Conservation (phyloP, 1,140 invertebrate genomes). For the Apis florea region DNA sequence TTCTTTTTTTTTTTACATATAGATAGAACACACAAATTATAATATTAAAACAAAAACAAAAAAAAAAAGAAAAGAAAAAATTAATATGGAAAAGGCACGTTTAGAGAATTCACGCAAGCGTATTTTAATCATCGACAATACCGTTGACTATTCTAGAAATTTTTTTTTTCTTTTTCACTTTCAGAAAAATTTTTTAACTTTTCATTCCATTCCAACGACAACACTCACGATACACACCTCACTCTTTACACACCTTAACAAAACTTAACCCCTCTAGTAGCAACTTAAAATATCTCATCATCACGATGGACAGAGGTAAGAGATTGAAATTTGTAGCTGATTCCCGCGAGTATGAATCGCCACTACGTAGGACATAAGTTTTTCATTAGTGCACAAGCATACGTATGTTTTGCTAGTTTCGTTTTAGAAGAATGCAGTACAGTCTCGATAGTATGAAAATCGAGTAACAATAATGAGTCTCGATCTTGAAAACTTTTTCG, state of each 20-base stretch:
- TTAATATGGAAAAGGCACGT: no score
- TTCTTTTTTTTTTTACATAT: background rate
- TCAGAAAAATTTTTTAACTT: background rate
- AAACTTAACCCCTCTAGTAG: conserved; percentile 31
- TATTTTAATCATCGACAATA: no score
- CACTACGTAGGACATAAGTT: conserved; percentile 42
- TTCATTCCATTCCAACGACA: background rate
- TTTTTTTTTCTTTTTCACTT: no score
- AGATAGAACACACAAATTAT: background rate
- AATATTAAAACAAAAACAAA: no score
- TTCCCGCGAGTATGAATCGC: conserved; percentile 32
- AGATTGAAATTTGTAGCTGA: conserved; percentile 45
- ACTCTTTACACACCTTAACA: conserved; percentile 9
- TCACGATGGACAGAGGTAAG: conserved; percentile 44
- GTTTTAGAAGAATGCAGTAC: conserved; percentile 22
- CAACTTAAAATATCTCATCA: conserved; percentile 28
- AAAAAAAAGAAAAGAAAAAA: no score
- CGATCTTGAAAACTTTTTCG: no score
- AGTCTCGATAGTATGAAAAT: conserved; percentile 10
- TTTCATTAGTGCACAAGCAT: conserved; percentile 39
- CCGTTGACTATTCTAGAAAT: no score
- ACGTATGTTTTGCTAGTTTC: conserved; percentile 37
- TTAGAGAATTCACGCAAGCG: no score
- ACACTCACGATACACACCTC: background rate
- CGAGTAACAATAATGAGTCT: background rate